Evolutionary conservation across 2,113 vertebrate species (phyloP), one percentile per base, ranked within the genome.

Genomic region (Leucosticte australis): DNA sequence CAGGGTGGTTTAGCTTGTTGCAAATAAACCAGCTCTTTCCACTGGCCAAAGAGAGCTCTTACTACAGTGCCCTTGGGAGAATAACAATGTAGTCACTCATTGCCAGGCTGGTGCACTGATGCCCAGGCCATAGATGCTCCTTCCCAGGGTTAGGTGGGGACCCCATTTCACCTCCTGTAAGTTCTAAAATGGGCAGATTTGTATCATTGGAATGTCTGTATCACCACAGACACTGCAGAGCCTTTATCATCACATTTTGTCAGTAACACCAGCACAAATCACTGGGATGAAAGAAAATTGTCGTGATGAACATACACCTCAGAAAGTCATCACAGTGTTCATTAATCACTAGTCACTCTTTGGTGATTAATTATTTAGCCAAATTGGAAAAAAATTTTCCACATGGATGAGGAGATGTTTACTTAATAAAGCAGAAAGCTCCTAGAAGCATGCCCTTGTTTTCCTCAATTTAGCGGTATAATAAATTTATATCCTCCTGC

Each of bases 371-470:
- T 93, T 89, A 80, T 86, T 93, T 76, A 86, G 35, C 69, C 77
- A 79, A 92, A 91, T 63, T 69, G 87, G 87, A 90, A 81, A 88
- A 88, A 41, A 65, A 85, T 37, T 89, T 92, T 94, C 64, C 83
- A 69, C 79, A 33, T 91, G 85, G 83, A 76, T 88, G 46, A 88
- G 74, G 70, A 83, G 73, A 42, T 49, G 13, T 81, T 89, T 91
- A 91, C 47, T 93, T 95, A 93, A 91, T 87, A 88, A 91, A 85
- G 70, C 81, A 94, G 81, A 90, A 96, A 79, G 65, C 52, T 73
- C 85, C 74, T 73, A 78, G 91, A 89, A 83, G 67, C 82, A 46
- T 83, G 79, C 67, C 92, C 95, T 96, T 96, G 93, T 91, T 94
- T 95, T 93, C 84, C 55, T 63, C 86, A 92, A 13, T 95, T 96